phyloP scores from a whole-genome alignment of 2,797 vertebrate genomes.

The Malurus leucopterus region DNA sequence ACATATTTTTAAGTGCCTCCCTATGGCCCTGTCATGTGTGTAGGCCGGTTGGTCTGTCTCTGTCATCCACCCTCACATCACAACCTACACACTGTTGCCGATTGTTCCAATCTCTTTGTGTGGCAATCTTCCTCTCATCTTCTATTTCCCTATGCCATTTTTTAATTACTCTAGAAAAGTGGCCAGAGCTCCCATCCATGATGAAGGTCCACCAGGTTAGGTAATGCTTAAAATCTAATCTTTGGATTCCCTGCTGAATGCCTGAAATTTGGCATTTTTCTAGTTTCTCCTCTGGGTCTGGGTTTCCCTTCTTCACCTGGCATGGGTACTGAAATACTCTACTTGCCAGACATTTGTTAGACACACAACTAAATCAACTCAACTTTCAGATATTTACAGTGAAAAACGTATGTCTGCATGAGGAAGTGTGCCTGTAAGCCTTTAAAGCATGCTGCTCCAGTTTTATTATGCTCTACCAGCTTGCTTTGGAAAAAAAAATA shows the following conservation, averaged over 20 bases:
- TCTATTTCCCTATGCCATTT: not conserved
- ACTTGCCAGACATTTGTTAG: not conserved
- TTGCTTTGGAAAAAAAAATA: not conserved
- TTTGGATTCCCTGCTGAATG: not conserved
- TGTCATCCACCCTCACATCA: not conserved
- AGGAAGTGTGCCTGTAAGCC: not conserved
- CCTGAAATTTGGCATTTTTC: not conserved
- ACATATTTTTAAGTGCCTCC: not conserved
- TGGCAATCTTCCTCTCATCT: not conserved
- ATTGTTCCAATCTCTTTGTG: not conserved
- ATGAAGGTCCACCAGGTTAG: not conserved
- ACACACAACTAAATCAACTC: not conserved
- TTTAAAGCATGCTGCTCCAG: not conserved
- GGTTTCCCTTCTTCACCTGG: not conserved
- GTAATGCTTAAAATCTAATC: not conserved
- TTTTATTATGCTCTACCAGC: not conserved
- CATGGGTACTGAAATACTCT: not conserved
- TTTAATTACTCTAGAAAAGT: not conserved
- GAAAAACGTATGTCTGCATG: not conserved
- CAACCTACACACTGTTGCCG: not conserved
- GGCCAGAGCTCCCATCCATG: not conserved
- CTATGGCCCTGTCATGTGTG: not conserved
- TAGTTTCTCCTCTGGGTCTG: not conserved
- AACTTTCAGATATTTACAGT: not conserved
- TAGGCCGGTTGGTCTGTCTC: not conserved